phyloP scores from a whole-genome alignment of 2,888 invertebrate species.

The Mellilla xanthometata region DNA sequence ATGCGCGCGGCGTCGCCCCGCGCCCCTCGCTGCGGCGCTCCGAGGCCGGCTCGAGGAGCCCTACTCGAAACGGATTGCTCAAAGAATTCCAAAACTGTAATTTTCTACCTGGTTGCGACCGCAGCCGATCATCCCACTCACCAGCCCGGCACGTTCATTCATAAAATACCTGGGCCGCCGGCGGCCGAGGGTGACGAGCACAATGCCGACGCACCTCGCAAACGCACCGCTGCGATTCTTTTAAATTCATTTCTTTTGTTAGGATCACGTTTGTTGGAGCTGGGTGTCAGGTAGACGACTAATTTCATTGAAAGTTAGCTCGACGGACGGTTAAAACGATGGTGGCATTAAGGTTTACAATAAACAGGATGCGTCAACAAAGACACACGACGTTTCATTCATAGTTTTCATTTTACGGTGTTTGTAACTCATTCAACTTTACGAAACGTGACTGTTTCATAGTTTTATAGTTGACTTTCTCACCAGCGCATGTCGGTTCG shows the following conservation, averaged over 20 bases:
- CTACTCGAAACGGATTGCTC: conserved; percentile 71
- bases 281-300: conserved; percentile 69
- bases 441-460: conserved; percentile 7
- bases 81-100: conserved; percentile 80
- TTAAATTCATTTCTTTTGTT: conserved; percentile 64
- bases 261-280: conserved; percentile 53
- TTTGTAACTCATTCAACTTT: conserved; percentile 15
- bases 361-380: conserved; percentile 71
- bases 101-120: conserved; percentile 78
- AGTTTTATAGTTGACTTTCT: conserved; percentile 6
- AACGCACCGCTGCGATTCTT: conserved; percentile 60
- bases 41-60: conserved; percentile 69
- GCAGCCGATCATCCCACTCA: conserved; percentile 66
- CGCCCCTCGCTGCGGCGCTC: conserved; percentile 81
- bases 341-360: conserved; percentile 59
- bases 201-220: conserved; percentile 48
- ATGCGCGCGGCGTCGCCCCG: conserved; percentile 73
- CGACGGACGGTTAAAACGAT: conserved; percentile 48
- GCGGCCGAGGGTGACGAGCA: conserved; percentile 33
- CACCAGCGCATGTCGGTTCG: not conserved
- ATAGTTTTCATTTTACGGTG: conserved; percentile 41
- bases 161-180: conserved; percentile 68
- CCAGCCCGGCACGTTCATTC: conserved; percentile 78
- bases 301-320: conserved; percentile 59
- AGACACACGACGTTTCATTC: conserved; percentile 52